Base-by-base conservation (phyloP, 2,888 invertebrate species). In the Catocala nupta region DNA sequence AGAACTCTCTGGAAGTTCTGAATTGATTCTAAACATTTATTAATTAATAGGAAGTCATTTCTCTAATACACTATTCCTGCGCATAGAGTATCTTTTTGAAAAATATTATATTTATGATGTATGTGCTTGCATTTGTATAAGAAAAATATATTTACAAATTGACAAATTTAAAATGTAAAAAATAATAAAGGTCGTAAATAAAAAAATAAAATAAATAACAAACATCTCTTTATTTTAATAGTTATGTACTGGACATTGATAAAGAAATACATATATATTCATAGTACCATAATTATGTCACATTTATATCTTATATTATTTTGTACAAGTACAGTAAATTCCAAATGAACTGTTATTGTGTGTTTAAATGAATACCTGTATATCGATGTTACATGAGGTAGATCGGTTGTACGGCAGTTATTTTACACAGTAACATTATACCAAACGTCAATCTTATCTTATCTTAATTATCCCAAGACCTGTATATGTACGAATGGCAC, bases 221-320 rank as follows among this genome's bases (percentile, higher is more conserved):
- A 94, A 92, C 93, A 94, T 94, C 84, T 90, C 86, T 92, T 93
- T 92, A 93, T 92, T 90, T 86, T 88, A 88, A 90, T 93, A 91
- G 82, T 90, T 86, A 90, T 91, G 90, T 92, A 92, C 89, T 90
- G 92, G 93, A 93, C 93, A 94, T 90, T 86, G 83, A 91, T 92
- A 90, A 89, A 92, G 91, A 90, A 92, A 92, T 92, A 93, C 92
- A 91, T 92, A 89, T 80, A 81, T 90, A 89, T 87, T 89, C 70
- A 81, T 90, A 81, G 85, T 90, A 90, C 83, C 87, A 88, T 86
- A 90, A 87, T 85, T 83, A 88, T 89, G 87, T 88, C 88, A 90
- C 89, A 89, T 87, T 82, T 85, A 88, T 86, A 85, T 83, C 84
- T 86, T 89, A 89, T 78, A 77, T 82, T 88, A 90, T 85, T 90